Evolutionary conservation across 1,140 invertebrate genomes (phyloP).

Genomic region (Campoletis sonorensis): DNA sequence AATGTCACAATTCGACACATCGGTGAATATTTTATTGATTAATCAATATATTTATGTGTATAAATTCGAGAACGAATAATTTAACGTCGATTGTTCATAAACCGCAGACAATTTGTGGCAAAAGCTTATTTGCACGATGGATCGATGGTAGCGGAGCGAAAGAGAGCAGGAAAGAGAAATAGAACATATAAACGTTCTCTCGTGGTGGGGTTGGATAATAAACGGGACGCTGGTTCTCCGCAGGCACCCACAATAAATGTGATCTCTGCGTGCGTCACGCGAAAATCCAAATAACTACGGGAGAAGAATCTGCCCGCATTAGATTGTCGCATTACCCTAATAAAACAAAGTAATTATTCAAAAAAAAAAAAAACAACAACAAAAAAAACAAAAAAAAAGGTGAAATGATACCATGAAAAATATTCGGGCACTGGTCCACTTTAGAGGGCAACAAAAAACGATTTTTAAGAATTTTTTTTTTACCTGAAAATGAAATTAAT

Average conservation of each 20-base stretch:
- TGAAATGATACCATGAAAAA: too few relatives aligned
- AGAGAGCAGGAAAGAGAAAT: not conserved
- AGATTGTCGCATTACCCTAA: not conserved
- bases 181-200: conserved; percentile 9
- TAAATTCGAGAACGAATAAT: conserved; percentile 23
- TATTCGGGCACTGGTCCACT: too few relatives aligned
- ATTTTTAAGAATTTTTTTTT: too few relatives aligned
- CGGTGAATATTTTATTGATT: too few relatives aligned
- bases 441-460: too few relatives aligned
- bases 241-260: conserved; percentile 41
- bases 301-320: conserved; percentile 10
- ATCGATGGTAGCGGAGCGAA: conserved; percentile 26
- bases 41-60: too few relatives aligned
- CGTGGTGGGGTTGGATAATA: conserved; percentile 28
- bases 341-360: not conserved
- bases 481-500: too few relatives aligned
- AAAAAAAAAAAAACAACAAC: too few relatives aligned
- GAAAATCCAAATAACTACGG: conserved; percentile 26
- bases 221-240: conserved; percentile 11
- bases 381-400: too few relatives aligned
- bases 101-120: conserved; percentile 39
- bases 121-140: conserved; percentile 41
- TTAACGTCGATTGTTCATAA: conserved; percentile 32
- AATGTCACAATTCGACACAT: too few relatives aligned
- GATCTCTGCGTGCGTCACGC: conserved; percentile 42